Conservation (phyloP, 2,797 vertebrate species). For the Diceros bicornis region DNA sequence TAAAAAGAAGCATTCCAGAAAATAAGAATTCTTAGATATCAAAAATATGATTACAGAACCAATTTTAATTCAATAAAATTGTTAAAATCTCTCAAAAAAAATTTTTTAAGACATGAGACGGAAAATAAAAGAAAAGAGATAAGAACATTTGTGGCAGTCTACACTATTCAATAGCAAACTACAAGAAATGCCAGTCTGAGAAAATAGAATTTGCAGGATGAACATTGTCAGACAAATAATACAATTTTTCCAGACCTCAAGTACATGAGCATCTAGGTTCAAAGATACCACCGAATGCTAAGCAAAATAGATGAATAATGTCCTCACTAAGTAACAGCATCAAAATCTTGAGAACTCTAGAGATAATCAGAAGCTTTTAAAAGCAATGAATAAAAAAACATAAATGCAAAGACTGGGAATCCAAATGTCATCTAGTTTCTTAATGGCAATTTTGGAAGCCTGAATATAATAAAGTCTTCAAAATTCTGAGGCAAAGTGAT, state of each 20-base stretch:
- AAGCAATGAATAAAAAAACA: background rate
- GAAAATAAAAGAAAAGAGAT: background rate
- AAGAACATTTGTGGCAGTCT: background rate
- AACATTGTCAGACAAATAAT: slow-evolving; percentile 44
- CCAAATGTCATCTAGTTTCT: background rate
- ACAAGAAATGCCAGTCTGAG: background rate
- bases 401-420: background rate
- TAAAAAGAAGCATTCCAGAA: background rate
- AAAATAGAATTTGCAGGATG: background rate
- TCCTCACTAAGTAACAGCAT: background rate
- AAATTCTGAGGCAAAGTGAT: background rate
- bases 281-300: background rate
- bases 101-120: background rate
- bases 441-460: background rate
- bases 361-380: background rate
- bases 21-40: background rate
- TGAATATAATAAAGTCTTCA: background rate
- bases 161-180: background rate
- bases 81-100: background rate
- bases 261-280: background rate
- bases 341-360: background rate
- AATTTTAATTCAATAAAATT: slow-evolving; percentile 1
- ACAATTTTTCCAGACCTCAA: slow-evolving; percentile 13
- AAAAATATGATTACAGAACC: slow-evolving; percentile 21
- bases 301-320: background rate